Base-by-base conservation (phyloP, 2,888 invertebrate species). In the Phoronis australis region DNA sequence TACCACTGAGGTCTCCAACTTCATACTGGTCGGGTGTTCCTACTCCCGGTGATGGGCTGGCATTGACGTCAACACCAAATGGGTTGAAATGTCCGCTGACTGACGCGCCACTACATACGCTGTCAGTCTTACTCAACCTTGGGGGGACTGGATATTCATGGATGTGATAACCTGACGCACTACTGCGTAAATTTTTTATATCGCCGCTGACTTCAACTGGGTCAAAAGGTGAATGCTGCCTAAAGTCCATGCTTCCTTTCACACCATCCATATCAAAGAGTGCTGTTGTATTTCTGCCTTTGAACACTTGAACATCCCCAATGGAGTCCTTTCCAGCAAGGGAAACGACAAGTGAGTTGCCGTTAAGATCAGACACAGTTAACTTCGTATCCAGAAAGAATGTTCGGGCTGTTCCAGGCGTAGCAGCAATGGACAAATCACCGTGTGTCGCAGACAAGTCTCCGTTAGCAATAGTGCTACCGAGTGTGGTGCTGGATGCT, bases 21-120 rank as follows among this genome's bases (percentile, higher is more conserved):
- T 90, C 85, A 68, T 93, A 95, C 73, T 89, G 88, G 75, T 95
- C 92, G 72, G 90, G 90, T 0, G 90, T 88, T 31, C 88, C 90
- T 62, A 84, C 82, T 2, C 67, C 75, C 1, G 63, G 45, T 0
- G 51, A 6, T 1, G 68, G 66, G 21, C 74, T 61, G 21, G 85
- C 85, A 6, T 61, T 66, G 9, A 68, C 56, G 46, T 69, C 62
- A 12, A 77, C 75, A 45, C 67, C 65, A 51, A 76, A 82, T 0
- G 94, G 94, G 78, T 94, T 90, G 69, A 84, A 91, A 37, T 90
- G 78, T 1, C 79, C 81, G 6, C 87, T 88, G 0, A 73, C 68
- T 37, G 56, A 50, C 0, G 87, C 86, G 0, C 84, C 84, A 37
- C 83, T 79, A 51, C 71, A 71, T 6, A 66, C 42, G 4, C 60